These are phyloP conservation scores for Meliscaeva auricollis DNA, from an alignment of 2,888 invertebrate species.

Conservation along the genomic window DNA sequence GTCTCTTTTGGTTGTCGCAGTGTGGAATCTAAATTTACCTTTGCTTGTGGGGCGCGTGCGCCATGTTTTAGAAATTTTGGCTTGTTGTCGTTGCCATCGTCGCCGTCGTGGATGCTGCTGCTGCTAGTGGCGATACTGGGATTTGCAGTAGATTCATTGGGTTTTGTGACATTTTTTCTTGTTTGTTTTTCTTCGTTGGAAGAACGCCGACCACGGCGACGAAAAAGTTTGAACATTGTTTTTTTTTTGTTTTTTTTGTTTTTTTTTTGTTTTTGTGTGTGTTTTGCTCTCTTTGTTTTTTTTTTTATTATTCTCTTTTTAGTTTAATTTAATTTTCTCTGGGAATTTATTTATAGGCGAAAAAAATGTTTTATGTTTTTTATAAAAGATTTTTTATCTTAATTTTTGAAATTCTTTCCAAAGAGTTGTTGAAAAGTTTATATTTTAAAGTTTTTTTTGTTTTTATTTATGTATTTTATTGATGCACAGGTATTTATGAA, in stretches of 20 bases:
- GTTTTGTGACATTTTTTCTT: slow-evolving; percentile 58
- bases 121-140: slow-evolving; percentile 5
- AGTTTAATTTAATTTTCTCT: slow-evolving; percentile 34
- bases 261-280: not conserved
- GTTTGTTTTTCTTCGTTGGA: slow-evolving; percentile 61
- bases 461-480: slow-evolving; percentile 5
- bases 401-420: slow-evolving; percentile 53
- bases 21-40: slow-evolving; percentile 74
- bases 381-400: slow-evolving; percentile 38
- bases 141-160: slow-evolving; percentile 51
- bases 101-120: not conserved
- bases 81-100: not conserved
- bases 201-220: slow-evolving; percentile 63
- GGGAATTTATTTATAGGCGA: slow-evolving; percentile 68
- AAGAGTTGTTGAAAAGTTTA: slow-evolving; percentile 34
- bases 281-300: slow-evolving; percentile 25
- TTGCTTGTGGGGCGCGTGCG: slow-evolving; percentile 59
- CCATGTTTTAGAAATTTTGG: slow-evolving; percentile 26
- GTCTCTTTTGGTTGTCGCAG: slow-evolving; percentile 43
- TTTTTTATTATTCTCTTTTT: slow-evolving; percentile 31
- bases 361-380: slow-evolving; percentile 40
- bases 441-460: slow-evolving; percentile 29
- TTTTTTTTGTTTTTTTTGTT: slow-evolving; percentile 1
- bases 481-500: slow-evolving; percentile 25
- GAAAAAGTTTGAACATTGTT: slow-evolving; percentile 67